Base-by-base conservation (phyloP, 2,888 invertebrate species). In the Megamerina dolium region DNA sequence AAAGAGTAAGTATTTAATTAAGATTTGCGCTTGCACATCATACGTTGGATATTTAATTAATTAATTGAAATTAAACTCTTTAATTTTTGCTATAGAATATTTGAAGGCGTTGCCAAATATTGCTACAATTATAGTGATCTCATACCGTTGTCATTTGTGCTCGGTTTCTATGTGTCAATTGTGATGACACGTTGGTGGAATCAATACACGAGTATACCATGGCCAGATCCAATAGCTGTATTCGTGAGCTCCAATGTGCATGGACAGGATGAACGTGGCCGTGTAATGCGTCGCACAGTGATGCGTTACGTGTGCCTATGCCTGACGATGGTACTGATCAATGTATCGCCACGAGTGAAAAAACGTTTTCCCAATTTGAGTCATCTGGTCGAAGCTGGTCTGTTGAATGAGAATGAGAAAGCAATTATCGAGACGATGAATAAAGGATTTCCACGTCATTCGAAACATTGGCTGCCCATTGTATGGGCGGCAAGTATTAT, bases 161-260 rank as follows among this genome's bases (percentile, higher is more conserved):
- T 94, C 56, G 93, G 94, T 56, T 94, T 94, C 75, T 94, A 93
- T 73, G 92, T 94, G 40, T 84, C 87, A 6, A 83, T 93, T 54
- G 91, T 94, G 37, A 91, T 93, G 83, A 86, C 85, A 45, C 78
- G 94, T 58, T 94, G 93, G 93, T 90, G 90, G 89, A 82, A 77
- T 64, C 89, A 90, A 68, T 90, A 88, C 64, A 83, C 80, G 26
- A 75, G 75, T 37, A 88, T 90, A 58, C 90, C 91, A 2, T 88
- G 87, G 83, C 89, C 90, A 1, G 90, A 91, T 74, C 83, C 86
- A 12, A 80, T 86, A 40, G 88, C 87, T 5, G 86, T 89, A n/a
- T 88, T 86, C 66, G 85, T 89, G 13, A 87, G 86, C 58, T 83
- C 87, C 26, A 85, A 85, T 59, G 79, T 88, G 46, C 87, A 87